Evolutionary conservation across 2,113 vertebrate species (phyloP).

Genomic region (Varanus komodoensis): DNA sequence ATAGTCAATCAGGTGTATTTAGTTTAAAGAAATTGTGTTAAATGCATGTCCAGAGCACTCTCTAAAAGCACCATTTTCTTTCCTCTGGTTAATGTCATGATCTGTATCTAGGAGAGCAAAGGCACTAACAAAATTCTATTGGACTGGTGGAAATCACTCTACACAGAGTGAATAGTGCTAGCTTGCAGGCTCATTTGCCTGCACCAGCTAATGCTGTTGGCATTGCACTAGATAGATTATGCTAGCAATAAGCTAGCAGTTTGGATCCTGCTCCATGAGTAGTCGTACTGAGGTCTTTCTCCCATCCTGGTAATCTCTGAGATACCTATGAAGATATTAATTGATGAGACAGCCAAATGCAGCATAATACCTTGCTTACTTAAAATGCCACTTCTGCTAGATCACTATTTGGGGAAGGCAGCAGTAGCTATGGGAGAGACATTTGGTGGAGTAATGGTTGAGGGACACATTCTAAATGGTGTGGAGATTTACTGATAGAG

Average conservation of each 20-base stretch:
- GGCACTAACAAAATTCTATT: no score
- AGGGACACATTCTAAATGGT: no score
- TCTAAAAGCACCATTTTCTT: neutral
- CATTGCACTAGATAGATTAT: no score
- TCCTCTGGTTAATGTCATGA: neutral
- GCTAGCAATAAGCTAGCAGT: no score
- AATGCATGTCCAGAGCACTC: neutral
- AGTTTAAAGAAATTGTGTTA: constrained; percentile 57
- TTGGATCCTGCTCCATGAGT: neutral
- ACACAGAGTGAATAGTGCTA: no score
- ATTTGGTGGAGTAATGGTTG: neutral
- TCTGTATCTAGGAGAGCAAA: no score
- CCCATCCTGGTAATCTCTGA: neutral
- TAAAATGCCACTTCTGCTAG: neutral
- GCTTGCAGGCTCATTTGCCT: no score
- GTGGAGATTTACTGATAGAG: neutral
- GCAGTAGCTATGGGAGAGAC: neutral
- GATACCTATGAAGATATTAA: neutral
- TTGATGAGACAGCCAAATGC: neutral
- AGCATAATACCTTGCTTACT: neutral
- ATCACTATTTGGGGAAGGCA: neutral
- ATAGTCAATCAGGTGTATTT: constrained; percentile 92
- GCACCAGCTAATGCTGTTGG: no score
- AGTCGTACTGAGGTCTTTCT: constrained; percentile 5
- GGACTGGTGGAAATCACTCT: no score